These are phyloP conservation scores for Clupea harengus DNA, from an alignment of 2,113 vertebrate species.

Conservation along the genomic window DNA sequence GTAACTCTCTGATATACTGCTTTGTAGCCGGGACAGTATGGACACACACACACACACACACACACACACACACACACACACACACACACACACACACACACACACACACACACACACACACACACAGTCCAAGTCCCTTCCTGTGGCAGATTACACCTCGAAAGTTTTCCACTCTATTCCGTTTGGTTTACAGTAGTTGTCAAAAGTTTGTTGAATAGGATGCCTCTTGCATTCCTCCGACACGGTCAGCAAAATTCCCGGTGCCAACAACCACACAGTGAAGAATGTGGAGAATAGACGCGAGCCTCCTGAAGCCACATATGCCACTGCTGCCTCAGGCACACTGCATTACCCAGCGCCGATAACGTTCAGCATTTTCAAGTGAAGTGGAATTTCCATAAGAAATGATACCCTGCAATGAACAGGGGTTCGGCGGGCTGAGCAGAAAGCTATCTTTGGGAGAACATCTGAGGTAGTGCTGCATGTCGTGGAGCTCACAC, in stretches of 20 bases:
- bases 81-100: no score
- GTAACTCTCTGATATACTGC: background rate
- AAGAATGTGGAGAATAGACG: conserved; percentile 10
- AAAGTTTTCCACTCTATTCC: background rate
- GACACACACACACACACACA: background rate
- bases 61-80: no score
- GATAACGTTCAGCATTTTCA: background rate
- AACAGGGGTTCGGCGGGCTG: background rate
- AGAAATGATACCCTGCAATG: conserved; percentile 2
- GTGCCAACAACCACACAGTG: background rate
- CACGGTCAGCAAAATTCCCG: background rate
- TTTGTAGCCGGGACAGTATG: background rate
- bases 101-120: background rate
- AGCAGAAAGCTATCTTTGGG: background rate
- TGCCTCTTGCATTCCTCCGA: background rate
- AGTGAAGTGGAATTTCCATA: background rate
- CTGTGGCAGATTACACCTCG: background rate
- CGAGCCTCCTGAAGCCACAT: background rate
- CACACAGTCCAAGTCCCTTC: background rate
- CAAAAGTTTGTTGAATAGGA: background rate
- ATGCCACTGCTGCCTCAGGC: background rate
- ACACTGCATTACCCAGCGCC: background rate
- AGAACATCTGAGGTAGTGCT: background rate
- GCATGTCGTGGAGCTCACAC: background rate
- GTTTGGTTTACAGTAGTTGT: background rate